phyloP scores from a whole-genome alignment of 2,888 invertebrate genomes.

The Teinopalpus imperialis region DNA sequence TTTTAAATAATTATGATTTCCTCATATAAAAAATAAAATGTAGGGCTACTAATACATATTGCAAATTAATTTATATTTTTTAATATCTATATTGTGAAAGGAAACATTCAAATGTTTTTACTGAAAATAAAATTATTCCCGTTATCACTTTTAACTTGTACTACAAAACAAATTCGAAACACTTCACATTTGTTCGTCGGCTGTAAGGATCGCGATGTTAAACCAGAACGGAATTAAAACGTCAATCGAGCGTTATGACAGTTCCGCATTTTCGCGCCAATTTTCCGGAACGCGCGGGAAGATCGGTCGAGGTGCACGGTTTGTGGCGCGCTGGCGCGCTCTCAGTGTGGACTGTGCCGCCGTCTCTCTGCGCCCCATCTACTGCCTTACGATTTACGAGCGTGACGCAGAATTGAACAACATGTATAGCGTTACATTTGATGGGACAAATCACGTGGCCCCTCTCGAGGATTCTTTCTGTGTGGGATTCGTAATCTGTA shows the following conservation, averaged over 20 bases:
- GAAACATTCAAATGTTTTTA: slow-evolving; percentile 18
- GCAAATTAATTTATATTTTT: too few relatives aligned
- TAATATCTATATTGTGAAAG: too few relatives aligned
- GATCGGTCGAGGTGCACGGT: slow-evolving; percentile 46
- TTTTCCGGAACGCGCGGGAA: slow-evolving; percentile 61
- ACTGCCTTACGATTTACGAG: slow-evolving; percentile 66
- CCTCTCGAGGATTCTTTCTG: slow-evolving; percentile 31
- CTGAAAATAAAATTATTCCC: not conserved
- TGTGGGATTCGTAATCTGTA: slow-evolving; percentile 23
- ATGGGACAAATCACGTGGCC: slow-evolving; percentile 47
- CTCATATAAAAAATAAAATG: too few relatives aligned
- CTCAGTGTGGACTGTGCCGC: slow-evolving; percentile 63
- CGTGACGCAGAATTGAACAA: slow-evolving; percentile 71
- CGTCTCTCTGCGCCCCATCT: slow-evolving; percentile 55
- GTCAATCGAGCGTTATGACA: slow-evolving; percentile 53
- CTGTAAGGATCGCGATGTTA: slow-evolving; percentile 32
- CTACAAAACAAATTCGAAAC: slow-evolving; percentile 27
- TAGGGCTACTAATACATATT: too few relatives aligned
- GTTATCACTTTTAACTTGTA: slow-evolving; percentile 11
- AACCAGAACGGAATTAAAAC: slow-evolving; percentile 43
- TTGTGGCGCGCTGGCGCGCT: slow-evolving; percentile 58
- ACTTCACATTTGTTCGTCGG: slow-evolving; percentile 40
- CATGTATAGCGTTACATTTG: slow-evolving; percentile 44
- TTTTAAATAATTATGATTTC: too few relatives aligned
- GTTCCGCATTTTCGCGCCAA: slow-evolving; percentile 78